A percentile compares a stretch with the other conserved stretches of the same genome.
These are phyloP conservation scores for Diacarnus erythraeanus DNA, from an alignment of 37 sponge, comb jelly and placozoan genomes.

Conservation along the genomic window DNA sequence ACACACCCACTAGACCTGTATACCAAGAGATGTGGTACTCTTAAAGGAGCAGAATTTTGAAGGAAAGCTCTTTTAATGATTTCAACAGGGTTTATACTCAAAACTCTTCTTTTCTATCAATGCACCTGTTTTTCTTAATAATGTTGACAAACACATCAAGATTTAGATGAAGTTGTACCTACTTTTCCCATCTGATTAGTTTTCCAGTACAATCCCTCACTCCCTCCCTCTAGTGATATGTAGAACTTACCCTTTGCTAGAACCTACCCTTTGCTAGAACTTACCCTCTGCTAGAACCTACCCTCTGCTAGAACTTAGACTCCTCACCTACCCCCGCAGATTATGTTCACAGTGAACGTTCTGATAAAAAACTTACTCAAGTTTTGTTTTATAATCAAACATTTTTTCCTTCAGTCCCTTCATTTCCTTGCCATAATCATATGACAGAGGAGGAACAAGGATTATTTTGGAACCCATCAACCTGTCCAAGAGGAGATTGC, in stretches of 20 bases:
- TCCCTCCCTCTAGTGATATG: too few species aligned
- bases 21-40: background rate
- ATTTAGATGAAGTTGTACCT: too few species aligned
- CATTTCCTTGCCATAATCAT: constrained; percentile 24
- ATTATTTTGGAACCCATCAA: constrained; percentile 63
- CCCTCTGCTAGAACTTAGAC: background rate
- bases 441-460: constrained; percentile 42
- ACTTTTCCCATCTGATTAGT: too few species aligned
- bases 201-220: too few species aligned
- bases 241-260: background rate
- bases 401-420: constrained; percentile 46
- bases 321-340: background rate
- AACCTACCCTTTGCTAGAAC: background rate
- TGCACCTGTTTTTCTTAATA: too few species aligned
- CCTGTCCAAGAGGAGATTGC: constrained; percentile 80
- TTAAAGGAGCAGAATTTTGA: background rate
- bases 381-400: constrained; percentile 35
- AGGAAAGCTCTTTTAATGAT: too few species aligned
- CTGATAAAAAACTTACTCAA: constrained; percentile 38
- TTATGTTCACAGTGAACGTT: background rate
- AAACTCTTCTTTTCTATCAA: too few species aligned
- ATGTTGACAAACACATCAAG: too few species aligned
- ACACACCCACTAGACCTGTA: constrained; percentile 47
- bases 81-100: too few species aligned
- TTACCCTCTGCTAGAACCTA: background rate